Evolutionary conservation across 1,140 invertebrate species (phyloP), one percentile per base, ranked within the genome.

Genomic region (Eulimnadia texana): DNA sequence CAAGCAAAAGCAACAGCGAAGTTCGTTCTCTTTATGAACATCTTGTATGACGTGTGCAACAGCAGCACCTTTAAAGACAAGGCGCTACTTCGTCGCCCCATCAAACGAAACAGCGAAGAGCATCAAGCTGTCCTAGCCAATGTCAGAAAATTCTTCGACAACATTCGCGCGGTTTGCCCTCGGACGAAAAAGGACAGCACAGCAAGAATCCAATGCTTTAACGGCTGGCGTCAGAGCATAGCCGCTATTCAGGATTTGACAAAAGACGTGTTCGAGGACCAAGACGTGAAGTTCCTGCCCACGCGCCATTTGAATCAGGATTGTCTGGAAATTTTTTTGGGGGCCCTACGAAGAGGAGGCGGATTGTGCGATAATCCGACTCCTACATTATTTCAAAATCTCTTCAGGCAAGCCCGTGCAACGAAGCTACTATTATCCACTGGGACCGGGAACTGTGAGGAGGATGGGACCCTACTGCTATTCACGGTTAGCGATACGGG

Each of bases 261-360:
- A 6, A 42, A 42, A 16, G 33, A 42, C 33, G 6, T 42, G 6
- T 16, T 42, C 33, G 6, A 42, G 33, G 33, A 42, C 16, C 33
- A 6, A 42, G 33, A 42, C 6, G 16, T 42, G 6, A 9, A 6
- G 33, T 42, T 42, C 33, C 33, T 42, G 6, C 16, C 6, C 33
- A 42, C 33, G 6, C 6, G 33, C 6, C 6, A 42, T 42, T 16
- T 42, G 6, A 42, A 42, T 16, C 33, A 42, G 16, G 33, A 42
- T 29, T 28, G 55, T 25, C 52, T 64, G 63, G 55, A 19, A 49
- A 42, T 50, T 16, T 42, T 42, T 42, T 42, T 42, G 6, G 33
- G 33, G 33, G 33, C 33, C 33, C 16, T 42, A 42, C 6, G 33
- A 42, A 42, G 33, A 42, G 33, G 33, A 42, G 33, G 33, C 33